Evolutionary conservation across 2,113 vertebrate species (phyloP).

Genomic region (Meleagris gallopavo): DNA sequence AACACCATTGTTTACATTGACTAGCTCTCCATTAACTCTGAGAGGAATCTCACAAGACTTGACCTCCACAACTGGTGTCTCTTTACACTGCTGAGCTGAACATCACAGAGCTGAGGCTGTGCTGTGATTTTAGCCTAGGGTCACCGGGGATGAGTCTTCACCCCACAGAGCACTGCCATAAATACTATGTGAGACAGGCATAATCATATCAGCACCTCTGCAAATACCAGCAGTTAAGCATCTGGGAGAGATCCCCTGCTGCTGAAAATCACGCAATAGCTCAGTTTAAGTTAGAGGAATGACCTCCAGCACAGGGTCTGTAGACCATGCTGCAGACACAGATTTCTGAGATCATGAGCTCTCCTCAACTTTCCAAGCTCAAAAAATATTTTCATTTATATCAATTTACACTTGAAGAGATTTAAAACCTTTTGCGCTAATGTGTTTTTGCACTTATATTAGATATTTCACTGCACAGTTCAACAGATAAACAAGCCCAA

Average conservation of each 20-base stretch:
- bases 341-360: background rate
- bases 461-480: background rate
- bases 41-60: background rate
- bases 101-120: background rate
- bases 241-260: background rate
- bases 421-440: background rate
- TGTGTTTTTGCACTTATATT: background rate
- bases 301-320: background rate
- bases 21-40: background rate
- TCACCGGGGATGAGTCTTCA: background rate
- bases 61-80: background rate
- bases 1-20: background rate
- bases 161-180: background rate
- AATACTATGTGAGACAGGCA: fast-evolving
- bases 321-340: background rate
- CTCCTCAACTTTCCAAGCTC: background rate
- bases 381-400: background rate
- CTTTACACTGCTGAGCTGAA: background rate
- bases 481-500: background rate
- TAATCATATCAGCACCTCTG: background rate
- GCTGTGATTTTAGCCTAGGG: background rate
- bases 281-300: background rate
- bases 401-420: background rate
- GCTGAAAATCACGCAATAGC: background rate
- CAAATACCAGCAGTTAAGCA: background rate